Evolutionary conservation across 23 tunicate species (phyloP).

Genomic region (Ascidia mentula): DNA sequence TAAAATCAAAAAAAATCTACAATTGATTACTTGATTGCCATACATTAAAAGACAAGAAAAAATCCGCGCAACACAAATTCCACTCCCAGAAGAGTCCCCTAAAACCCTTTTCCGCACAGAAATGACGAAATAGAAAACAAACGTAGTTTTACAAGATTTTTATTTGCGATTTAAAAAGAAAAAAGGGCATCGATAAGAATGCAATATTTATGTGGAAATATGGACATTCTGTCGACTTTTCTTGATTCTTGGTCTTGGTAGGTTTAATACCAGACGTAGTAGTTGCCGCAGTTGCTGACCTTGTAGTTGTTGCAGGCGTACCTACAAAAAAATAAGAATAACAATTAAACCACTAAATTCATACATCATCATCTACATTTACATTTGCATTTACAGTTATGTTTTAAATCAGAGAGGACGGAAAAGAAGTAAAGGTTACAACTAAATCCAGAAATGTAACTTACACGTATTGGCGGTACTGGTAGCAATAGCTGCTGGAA

Average conservation of each 20-base stretch:
- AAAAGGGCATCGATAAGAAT: not conserved
- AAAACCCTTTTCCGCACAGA: not conserved
- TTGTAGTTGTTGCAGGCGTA: not conserved
- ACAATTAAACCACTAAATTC: not conserved
- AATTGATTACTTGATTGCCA: no score
- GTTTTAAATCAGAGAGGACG: not conserved
- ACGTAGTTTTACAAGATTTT: not conserved
- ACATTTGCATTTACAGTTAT: not conserved
- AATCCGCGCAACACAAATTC: no score
- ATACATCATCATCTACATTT: not conserved
- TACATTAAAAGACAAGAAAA: no score
- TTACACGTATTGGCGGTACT: constrained; percentile 36
- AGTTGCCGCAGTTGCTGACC: not conserved
- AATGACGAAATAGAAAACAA: not conserved
- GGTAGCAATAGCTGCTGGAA: constrained; percentile 21
- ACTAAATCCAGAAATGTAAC: no score
- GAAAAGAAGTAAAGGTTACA: not conserved
- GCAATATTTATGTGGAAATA: not conserved
- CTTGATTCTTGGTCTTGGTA: not conserved
- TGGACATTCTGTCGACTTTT: not conserved
- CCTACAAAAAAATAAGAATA: not conserved
- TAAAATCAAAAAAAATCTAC: no score
- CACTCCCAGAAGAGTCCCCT: no score
- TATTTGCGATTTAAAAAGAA: not conserved
- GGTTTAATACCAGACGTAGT: constrained; percentile 2